phyloP scores from a whole-genome alignment of 30 jellyfish, hydroid and myxozoan species.

The Cassiopea xamachana region DNA sequence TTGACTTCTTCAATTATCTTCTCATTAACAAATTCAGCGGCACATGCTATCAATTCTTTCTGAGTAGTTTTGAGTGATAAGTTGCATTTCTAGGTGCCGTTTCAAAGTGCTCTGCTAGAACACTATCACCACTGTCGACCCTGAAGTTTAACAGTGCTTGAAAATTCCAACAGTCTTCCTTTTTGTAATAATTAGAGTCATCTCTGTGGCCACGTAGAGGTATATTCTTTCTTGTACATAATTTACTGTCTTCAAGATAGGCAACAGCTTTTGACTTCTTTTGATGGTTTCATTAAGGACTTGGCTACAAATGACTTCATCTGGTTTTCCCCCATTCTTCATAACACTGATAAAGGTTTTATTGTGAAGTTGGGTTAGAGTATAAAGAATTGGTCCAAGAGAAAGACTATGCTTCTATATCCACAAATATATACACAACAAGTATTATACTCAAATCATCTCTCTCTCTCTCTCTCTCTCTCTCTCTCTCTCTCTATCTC shows the following conservation, averaged over 20 bases:
- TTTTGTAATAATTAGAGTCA: constrained; percentile 23
- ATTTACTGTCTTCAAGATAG: constrained; percentile 1
- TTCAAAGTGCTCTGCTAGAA: constrained; percentile 30
- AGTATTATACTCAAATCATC: too few species aligned
- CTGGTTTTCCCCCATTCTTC: background rate
- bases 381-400: too few species aligned
- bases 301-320: constrained; percentile 1
- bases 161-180: constrained; percentile 30
- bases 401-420: too few species aligned
- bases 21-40: background rate
- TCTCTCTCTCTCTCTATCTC: too few species aligned
- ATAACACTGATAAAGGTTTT: constrained; percentile 1
- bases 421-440: too few species aligned
- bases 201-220: constrained; percentile 53
- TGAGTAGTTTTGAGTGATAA: constrained; percentile 1
- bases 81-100: constrained; percentile 46
- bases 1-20: background rate
- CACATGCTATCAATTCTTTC: constrained; percentile 15
- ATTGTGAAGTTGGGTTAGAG: too few species aligned
- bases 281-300: background rate
- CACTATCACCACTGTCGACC: constrained; percentile 39
- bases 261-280: background rate
- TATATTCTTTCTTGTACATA: constrained; percentile 12
- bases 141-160: constrained; percentile 27
- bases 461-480: too few species aligned